Conservation (phyloP, 2,113 vertebrate genomes). For the Urocitellus parryii region DNA sequence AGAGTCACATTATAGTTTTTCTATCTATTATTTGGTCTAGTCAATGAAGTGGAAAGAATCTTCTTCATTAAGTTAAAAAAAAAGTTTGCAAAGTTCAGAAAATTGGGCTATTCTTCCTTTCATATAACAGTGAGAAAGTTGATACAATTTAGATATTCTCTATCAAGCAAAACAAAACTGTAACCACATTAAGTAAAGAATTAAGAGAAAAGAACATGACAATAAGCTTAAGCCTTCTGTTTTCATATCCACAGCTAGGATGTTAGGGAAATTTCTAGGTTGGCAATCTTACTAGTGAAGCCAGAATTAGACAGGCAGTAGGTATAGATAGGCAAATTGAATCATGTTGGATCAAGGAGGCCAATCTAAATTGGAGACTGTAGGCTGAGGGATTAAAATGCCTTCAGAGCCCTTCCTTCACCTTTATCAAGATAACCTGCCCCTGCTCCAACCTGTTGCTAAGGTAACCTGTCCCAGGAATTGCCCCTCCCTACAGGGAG, state of each 20-base stretch:
- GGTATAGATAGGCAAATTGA: no score
- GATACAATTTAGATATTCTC: not conserved
- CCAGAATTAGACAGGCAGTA: no score
- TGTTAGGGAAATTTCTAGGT: not conserved
- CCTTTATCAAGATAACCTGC: no score
- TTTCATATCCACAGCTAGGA: not conserved
- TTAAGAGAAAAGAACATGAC: not conserved
- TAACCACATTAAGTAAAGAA: not conserved
- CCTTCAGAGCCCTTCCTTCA: no score
- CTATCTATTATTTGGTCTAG: not conserved
- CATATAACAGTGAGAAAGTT: not conserved
- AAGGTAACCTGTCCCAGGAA: no score
- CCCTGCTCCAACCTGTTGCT: no score
- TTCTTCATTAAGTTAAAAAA: conserved; percentile 24
- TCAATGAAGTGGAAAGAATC: not conserved
- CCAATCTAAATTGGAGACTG: no score
- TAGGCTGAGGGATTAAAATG: no score
- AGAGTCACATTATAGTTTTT: not conserved
- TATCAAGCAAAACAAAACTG: not conserved
- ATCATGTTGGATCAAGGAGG: no score
- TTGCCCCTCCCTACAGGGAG: no score
- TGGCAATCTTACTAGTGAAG: not conserved
- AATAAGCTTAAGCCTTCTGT: not conserved
- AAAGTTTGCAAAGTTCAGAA: not conserved
- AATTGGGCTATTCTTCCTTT: conserved; percentile 22